phyloP scores from a whole-genome alignment of 2,113 vertebrate species.

The Crocuta crocuta region DNA sequence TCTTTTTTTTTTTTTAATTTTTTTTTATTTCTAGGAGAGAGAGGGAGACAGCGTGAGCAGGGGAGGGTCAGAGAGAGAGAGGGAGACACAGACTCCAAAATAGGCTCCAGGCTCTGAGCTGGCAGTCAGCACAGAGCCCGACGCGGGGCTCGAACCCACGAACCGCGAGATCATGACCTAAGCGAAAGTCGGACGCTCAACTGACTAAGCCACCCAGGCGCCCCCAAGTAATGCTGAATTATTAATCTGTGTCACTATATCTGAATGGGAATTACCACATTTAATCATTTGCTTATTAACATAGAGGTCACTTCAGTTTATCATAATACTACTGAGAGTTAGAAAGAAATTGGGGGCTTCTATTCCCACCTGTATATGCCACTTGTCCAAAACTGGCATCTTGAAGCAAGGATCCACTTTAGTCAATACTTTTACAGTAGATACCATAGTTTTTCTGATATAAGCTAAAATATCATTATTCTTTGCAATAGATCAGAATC shows the following conservation, averaged over 20 bases:
- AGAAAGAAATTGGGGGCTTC: constrained; percentile 18
- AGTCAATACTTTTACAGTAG: constrained; percentile 37
- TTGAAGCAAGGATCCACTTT: neutral
- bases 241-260: neutral
- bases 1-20: neutral
- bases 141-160: too few relatives aligned
- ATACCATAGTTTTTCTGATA: neutral
- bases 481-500: neutral
- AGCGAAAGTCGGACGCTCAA: too few relatives aligned
- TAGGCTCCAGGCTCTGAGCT: too few relatives aligned
- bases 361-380: neutral
- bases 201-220: too few relatives aligned
- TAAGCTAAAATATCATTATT: neutral
- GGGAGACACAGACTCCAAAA: too few relatives aligned
- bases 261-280: constrained; percentile 22
- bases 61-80: too few relatives aligned
- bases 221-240: neutral
- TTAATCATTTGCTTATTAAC: constrained; percentile 8
- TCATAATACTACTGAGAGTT: neutral
- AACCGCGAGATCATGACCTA: too few relatives aligned
- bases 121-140: too few relatives aligned
- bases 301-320: neutral
- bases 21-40: too few relatives aligned
- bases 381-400: neutral
- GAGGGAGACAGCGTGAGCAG: too few relatives aligned